Base-by-base conservation (phyloP, 2,113 vertebrate genomes). In the Passer domesticus region DNA sequence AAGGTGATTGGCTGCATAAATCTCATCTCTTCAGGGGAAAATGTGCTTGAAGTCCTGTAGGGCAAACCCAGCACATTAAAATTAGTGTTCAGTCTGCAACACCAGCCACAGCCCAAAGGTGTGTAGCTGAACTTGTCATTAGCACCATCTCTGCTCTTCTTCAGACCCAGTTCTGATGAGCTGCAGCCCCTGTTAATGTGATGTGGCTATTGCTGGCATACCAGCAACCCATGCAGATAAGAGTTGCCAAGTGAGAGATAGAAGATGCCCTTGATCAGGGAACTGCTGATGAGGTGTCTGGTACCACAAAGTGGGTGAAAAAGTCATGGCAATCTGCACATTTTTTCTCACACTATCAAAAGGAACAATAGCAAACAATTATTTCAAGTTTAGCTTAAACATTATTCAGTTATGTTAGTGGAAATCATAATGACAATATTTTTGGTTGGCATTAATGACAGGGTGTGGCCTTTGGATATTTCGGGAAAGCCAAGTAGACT, bases 61-160 rank as follows among this genome's bases (percentile, higher is more conserved):
- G 17, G 23, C 28, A 96, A 90, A 67, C 9, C 20, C 35, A 72
- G 43, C 23, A 19, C 18, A 19, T 3, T 27, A 58, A 83, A 44
- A 8, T 15, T 77, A 56, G 4, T 0, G 1, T 39, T 92, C 55
- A 47, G 1, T 46, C 19, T 23, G 1, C 56, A 39, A 13, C 8
- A 59, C 15, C 62, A 64, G 41, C 22, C 55, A 44, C 13, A 66
- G 7, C 46, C 41, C 31, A 70, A 37, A 70, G 19, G 11, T 37
- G 28, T 1, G 1, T 10, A 44, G 67, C 17, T 83, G 43, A 70
- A 78, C 52, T 28, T 16, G 18, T n/a, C 49, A 43, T 56, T 35
- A 47, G 7, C 24, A 89, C 27, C 20, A 53, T 14, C 24, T 80
- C 24, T n/a, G 10, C 23, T 58, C 13, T 28, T 66, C 46, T 62